Evolutionary conservation across 2,888 invertebrate species (phyloP).

Genomic region (Proisotoma minuta): DNA sequence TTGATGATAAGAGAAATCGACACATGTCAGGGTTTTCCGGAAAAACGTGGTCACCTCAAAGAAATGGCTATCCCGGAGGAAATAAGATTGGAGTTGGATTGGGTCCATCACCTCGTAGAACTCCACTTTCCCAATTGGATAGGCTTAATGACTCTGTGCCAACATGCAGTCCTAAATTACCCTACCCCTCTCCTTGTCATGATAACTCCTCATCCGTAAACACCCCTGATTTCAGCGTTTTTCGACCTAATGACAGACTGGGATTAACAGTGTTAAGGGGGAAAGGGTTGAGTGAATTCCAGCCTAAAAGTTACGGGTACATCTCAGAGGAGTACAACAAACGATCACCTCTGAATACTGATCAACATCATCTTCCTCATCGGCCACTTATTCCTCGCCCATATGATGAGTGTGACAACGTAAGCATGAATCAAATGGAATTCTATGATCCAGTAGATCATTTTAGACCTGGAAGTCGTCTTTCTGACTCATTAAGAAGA

Average conservation of each 20-base stretch:
- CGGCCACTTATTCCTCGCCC: background rate
- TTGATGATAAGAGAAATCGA: conserved; percentile 15
- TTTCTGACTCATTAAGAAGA: conserved; percentile 16
- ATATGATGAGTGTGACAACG: conserved; percentile 1
- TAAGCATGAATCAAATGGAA: background rate
- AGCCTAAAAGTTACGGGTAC: conserved; percentile 26
- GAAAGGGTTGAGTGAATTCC: conserved; percentile 34
- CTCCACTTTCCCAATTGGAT: background rate
- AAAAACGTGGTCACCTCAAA: conserved; percentile 41
- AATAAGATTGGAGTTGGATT: background rate
- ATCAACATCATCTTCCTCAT: background rate
- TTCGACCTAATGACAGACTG: conserved; percentile 5
- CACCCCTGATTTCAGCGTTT: conserved; percentile 10
- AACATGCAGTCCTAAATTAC: conserved; percentile 3
- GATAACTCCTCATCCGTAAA: background rate
- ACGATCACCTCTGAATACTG: conserved; percentile 3
- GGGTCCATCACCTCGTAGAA: conserved; percentile 7
- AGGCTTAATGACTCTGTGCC: background rate
- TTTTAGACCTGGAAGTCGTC: conserved; percentile 6
- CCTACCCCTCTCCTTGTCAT: background rate
- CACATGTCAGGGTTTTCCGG: conserved; percentile 45
- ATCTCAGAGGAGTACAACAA: conserved; percentile 9
- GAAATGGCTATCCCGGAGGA: conserved; percentile 8
- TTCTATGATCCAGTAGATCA: conserved; percentile 3
- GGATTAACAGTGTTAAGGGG: conserved; percentile 4